Evolutionary conservation across 1,140 invertebrate species (phyloP).

Genomic region (Hesperophylax magnus): DNA sequence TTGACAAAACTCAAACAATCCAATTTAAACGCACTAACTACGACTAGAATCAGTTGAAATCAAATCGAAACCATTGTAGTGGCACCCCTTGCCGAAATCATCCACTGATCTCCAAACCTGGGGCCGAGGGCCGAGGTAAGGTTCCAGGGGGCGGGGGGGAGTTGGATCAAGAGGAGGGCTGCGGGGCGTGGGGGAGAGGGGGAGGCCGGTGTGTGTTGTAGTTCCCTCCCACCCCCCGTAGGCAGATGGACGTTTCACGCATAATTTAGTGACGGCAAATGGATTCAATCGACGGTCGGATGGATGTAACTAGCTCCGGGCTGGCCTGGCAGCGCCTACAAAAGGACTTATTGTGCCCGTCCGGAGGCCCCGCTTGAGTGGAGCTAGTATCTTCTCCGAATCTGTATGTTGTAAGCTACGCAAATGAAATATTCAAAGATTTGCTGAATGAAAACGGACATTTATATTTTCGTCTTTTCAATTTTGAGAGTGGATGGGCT

Average conservation of each 20-base stretch:
- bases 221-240: conserved; percentile 16
- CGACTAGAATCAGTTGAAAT: no score
- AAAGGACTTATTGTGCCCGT: conserved; percentile 17
- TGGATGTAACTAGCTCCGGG: conserved; percentile 53
- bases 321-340: neutral
- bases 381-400: neutral
- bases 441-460: no score
- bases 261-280: conserved; percentile 58
- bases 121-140: conserved; percentile 18
- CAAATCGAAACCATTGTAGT: no score
- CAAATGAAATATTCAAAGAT: conserved; percentile 22
- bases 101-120: conserved; percentile 35
- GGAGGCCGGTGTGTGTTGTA: conserved; percentile 25
- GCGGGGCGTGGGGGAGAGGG: conserved; percentile 14
- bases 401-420: neutral
- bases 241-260: conserved; percentile 58
- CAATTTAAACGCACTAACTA: no score
- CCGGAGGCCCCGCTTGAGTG: neutral
- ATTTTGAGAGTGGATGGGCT: no score
- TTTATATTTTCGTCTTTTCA: no score
- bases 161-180: conserved; percentile 41
- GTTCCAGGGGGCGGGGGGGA: conserved; percentile 13
- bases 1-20: no score
- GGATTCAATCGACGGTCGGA: conserved; percentile 58
- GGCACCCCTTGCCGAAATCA: conserved; percentile 5